phyloP scores from a whole-genome alignment of 2,888 invertebrate species.

The Dynastes tityus region DNA sequence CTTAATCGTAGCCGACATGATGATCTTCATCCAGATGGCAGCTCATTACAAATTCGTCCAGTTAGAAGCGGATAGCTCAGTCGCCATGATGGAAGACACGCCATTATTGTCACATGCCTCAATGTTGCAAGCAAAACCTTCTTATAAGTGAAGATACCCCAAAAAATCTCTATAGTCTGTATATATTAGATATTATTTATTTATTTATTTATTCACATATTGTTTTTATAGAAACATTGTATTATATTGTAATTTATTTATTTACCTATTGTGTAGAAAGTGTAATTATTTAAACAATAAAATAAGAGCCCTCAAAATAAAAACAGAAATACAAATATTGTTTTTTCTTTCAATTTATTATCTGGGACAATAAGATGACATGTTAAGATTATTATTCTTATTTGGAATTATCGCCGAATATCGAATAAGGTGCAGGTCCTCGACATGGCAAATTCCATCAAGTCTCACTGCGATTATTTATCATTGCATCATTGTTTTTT shows the following conservation, averaged over 20 bases:
- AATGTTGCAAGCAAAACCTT: constrained; percentile 40
- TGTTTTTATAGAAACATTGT: neutral
- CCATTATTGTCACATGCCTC: constrained; percentile 34
- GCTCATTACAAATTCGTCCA: constrained; percentile 70
- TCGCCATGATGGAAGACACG: constrained; percentile 54
- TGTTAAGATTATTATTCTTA: too few relatives aligned
- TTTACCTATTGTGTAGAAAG: neutral
- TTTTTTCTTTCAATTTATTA: too few relatives aligned
- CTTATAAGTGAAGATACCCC: constrained; percentile 16
- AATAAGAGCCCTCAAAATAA: too few relatives aligned
- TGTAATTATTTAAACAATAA: too few relatives aligned
- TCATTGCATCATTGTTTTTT: too few relatives aligned
- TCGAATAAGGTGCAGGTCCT: too few relatives aligned
- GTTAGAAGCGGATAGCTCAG: constrained; percentile 68
- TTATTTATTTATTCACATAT: neutral
- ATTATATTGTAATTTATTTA: neutral
- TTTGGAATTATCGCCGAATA: too few relatives aligned
- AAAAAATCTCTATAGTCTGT: too few relatives aligned
- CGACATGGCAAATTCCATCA: too few relatives aligned
- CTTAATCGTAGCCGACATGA: constrained; percentile 79
- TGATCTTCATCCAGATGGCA: constrained; percentile 75
- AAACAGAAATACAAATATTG: too few relatives aligned
- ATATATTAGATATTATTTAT: neutral
- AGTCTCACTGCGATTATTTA: too few relatives aligned
- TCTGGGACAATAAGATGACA: too few relatives aligned